Conservation (phyloP, 1,140 invertebrate genomes). For the Drosophila seguyi region DNA sequence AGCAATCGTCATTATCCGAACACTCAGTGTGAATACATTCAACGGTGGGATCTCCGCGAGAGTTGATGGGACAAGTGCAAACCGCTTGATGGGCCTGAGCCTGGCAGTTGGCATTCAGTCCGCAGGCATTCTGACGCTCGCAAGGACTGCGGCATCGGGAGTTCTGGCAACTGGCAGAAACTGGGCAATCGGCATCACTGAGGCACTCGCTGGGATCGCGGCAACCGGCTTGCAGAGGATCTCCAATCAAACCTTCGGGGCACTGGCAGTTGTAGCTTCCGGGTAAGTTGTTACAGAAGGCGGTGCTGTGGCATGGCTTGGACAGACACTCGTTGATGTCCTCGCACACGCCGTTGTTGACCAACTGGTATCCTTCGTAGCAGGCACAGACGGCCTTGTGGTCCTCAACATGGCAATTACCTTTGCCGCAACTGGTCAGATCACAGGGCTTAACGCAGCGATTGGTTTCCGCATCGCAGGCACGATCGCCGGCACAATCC, state of each 20-base stretch:
- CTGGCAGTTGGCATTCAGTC: conserved; percentile 90
- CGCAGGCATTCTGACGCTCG: conserved; percentile 88
- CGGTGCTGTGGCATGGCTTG: conserved; percentile 91
- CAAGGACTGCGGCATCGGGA: conserved; percentile 93
- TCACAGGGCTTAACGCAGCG: conserved; percentile 94
- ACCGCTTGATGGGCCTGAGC: conserved; percentile 89
- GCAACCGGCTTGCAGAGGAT: conserved; percentile 89
- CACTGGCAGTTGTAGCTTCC: conserved; percentile 92
- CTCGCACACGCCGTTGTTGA: conserved; percentile 89
- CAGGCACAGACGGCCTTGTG: conserved; percentile 92
- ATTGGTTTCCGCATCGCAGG: conserved; percentile 90
- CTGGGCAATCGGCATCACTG: conserved; percentile 92
- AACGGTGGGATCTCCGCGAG: conserved; percentile 90
- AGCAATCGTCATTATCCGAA: conserved; percentile 91
- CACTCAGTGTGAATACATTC: conserved; percentile 92
- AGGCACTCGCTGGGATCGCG: conserved; percentile 92
- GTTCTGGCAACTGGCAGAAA: conserved; percentile 91
- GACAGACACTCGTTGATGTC: conserved; percentile 93
- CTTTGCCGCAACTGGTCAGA: conserved; percentile 90
- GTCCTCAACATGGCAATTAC: conserved; percentile 89
- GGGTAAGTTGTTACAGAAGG: conserved; percentile 91
- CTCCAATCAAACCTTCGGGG: conserved; percentile 91
- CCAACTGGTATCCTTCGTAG: conserved; percentile 89
- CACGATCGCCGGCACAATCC: conserved; percentile 91
- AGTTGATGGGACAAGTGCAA: conserved; percentile 91